These are phyloP conservation scores for Potamilus streckersoni DNA, from an alignment of 1,140 invertebrate genomes.

Conservation along the genomic window DNA sequence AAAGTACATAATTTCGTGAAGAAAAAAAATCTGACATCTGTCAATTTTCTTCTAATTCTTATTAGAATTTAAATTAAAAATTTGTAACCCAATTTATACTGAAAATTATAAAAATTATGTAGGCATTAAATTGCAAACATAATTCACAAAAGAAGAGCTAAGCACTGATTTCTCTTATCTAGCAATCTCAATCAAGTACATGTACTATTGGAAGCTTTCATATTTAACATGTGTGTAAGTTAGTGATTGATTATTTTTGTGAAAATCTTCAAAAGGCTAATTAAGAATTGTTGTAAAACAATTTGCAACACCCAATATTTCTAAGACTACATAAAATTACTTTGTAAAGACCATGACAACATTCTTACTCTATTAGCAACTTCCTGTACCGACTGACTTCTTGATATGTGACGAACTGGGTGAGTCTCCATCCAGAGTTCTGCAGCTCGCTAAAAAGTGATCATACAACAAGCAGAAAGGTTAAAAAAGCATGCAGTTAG, in stretches of 20 bases:
- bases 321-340: background rate
- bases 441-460: conserved; percentile 47
- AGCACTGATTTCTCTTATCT: too few relatives aligned
- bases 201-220: background rate
- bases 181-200: too few relatives aligned
- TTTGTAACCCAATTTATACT: too few relatives aligned
- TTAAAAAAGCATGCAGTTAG: too few relatives aligned
- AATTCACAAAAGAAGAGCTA: too few relatives aligned
- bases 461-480: too few relatives aligned
- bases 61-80: too few relatives aligned
- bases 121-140: too few relatives aligned
- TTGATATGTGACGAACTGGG: conserved; percentile 47
- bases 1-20: too few relatives aligned
- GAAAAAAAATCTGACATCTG: too few relatives aligned
- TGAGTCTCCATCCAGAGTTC: conserved; percentile 55
- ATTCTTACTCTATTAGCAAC: conserved; percentile 35
- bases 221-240: background rate
- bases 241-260: background rate
- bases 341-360: background rate
- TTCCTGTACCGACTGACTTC: conserved; percentile 57
- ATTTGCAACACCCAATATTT: background rate
- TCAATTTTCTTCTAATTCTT: too few relatives aligned
- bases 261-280: background rate
- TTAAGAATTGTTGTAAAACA: conserved; percentile 3
- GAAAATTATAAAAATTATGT: too few relatives aligned